Evolutionary conservation across 2,113 vertebrate species (phyloP).

Genomic region (Murina feae): DNA sequence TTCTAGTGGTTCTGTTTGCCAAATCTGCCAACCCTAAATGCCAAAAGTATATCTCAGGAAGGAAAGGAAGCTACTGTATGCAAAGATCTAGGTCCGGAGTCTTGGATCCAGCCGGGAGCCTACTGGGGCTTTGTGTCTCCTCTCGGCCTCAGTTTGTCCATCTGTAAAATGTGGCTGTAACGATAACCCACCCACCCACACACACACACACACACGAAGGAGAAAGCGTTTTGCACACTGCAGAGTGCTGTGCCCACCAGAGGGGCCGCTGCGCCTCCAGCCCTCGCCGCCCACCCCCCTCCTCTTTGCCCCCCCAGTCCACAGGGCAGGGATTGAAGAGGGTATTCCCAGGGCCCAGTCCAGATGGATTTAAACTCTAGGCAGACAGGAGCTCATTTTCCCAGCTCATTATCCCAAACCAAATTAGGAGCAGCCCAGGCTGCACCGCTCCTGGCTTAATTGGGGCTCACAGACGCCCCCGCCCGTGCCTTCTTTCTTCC

Average conservation of each 20-base stretch:
- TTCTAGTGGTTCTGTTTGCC: neutral
- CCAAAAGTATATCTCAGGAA: neutral
- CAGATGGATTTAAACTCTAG: constrained; percentile 49
- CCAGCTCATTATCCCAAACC: constrained; percentile 67
- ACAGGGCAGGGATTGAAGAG: neutral
- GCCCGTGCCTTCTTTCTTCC: neutral
- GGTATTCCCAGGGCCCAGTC: constrained; percentile 17
- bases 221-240: neutral
- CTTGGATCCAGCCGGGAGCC: constrained; percentile 36
- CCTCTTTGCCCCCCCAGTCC: neutral
- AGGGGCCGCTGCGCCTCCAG: neutral
- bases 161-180: constrained; percentile 7
- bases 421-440: constrained; percentile 59
- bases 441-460: constrained; percentile 54
- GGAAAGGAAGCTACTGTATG: neutral
- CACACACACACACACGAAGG: neutral
- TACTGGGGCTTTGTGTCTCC: constrained; percentile 70
- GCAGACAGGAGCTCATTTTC: constrained; percentile 52
- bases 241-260: neutral
- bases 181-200: rapidly evolving
- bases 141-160: constrained; percentile 45
- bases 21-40: neutral
- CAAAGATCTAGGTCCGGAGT: neutral
- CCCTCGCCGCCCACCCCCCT: neutral
- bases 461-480: constrained; percentile 63